Evolutionary conservation across 2,113 vertebrate genomes (phyloP), one percentile per base, ranked within the genome.

Genomic region (Elephantulus edwardii): DNA sequence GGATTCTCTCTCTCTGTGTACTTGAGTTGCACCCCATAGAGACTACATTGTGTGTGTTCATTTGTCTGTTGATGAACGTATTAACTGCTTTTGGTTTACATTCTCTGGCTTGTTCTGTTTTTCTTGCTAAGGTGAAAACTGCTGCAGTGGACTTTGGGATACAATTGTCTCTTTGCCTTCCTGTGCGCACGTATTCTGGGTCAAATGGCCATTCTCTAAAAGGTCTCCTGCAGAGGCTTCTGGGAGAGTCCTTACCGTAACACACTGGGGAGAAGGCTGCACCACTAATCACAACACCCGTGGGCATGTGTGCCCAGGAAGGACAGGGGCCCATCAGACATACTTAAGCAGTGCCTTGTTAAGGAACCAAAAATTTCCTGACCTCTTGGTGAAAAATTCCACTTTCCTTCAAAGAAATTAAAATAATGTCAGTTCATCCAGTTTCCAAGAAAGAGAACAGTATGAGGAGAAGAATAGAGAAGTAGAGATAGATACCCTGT

Each of bases 391-490:
- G 74, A 93, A 58, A 91, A 84, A 35, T 72, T 75, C 60, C 38
- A 70, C 33, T 93, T 95, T 66, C 77, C 81, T 89, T 88, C 76
- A 66, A 33, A 90, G 83, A 70, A 92, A 83, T 56, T 44, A 40
- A 26, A 70, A 17, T 19, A 19, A 6, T 6, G 38, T 24, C 66
- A 62, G 35, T 85, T 68, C 28, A 26, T 76, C 38, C 85, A 17
- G 22, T 46, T 26, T 48, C 71, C 86, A 83, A 66, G 93, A 72
- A 88, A 72, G 78, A n/a, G 26, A 28, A 48, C 60, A 60, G 35
- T 33, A 0, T n/a, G 6, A 84, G 90, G 44, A n/a, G 24, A 84
- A 75, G 76, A 74, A 74, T 48, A 86, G 50, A 56, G 62, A 78
- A 48, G 24, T 30, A 20, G 35, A n/a, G n/a, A n/a, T n/a, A n/a